These are phyloP conservation scores for Ctenoplectra terminalis DNA, from an alignment of 1,140 invertebrate species.

Conservation along the genomic window DNA sequence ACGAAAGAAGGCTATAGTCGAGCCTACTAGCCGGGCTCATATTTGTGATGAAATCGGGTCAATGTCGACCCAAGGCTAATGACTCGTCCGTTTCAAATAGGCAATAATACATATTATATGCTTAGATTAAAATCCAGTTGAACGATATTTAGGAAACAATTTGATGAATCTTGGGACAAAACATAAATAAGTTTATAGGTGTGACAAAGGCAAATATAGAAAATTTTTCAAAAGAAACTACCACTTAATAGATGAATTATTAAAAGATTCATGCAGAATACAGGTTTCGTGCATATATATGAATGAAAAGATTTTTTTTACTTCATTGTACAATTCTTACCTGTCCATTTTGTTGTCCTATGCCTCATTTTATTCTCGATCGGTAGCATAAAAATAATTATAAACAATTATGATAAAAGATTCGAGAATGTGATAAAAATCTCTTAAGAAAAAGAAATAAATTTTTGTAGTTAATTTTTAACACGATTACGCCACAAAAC, in stretches of 20 bases:
- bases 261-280: slow-evolving; percentile 7
- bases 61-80: slow-evolving; percentile 76
- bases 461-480: neutral
- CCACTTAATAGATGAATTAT: neutral
- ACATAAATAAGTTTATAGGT: neutral
- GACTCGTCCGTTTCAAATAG: slow-evolving; percentile 71
- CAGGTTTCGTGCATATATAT: neutral
- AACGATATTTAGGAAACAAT: neutral
- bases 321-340: slow-evolving; percentile 49
- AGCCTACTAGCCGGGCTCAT: slow-evolving; percentile 8
- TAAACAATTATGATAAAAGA: neutral
- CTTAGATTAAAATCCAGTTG: neutral
- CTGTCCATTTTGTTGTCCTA: slow-evolving; percentile 56
- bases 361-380: slow-evolving; percentile 51
- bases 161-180: neutral
- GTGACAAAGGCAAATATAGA: neutral
- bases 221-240: neutral
- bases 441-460: neutral
- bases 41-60: slow-evolving; percentile 74
- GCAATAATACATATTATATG: neutral
- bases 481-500: slow-evolving; percentile 3
- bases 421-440: neutral
- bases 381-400: neutral
- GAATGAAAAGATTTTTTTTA: neutral
- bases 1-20: slow-evolving; percentile 11